Base-by-base conservation (phyloP, 2,797 vertebrate genomes). In the Gambelia wislizenii region DNA sequence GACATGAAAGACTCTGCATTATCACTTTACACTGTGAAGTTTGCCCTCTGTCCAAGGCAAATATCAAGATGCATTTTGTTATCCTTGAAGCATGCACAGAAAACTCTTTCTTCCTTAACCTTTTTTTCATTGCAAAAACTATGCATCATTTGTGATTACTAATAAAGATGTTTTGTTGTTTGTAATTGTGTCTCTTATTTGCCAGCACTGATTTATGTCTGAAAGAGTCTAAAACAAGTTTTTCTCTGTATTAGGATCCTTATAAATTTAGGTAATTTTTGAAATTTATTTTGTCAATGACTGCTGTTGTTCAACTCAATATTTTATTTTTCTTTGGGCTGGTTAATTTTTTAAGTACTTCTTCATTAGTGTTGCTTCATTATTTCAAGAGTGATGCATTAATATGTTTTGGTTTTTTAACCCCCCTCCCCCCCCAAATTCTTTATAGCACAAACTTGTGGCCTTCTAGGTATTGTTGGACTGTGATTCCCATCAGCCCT, bases 1-100 rank as follows among this genome's bases (percentile, higher is more conserved):
- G 80, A 82, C 64, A 3, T 0, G 39, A 52, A 74, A 4, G 30
- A 87, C 84, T 89, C 10, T 87, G 44, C 74, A 6, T 25, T 90
- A 83, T 2, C 91, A 92, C 82, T 87, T 93, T 89, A 95, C 96
- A 97, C 96, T 97, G 97, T 97, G 97, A 97, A 95, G 85, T 94
- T 94, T 93, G 92, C 86, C 92, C 91, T 90, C 85, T 90, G 90
- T 93, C 91, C 47, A 82, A 91, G 92, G 94, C 92, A 95, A 92
- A 92, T 89, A 16, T 13, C 61, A 94, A 91, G 92, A 90, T 83
- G 14, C 89, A 92, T 86, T 89, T 39, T 93, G 8, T 44, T 91
- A 77, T 96, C 91, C 92, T 88, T 84, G 89, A 86, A 95, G 93
- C 95, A 94, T 94, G 93, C 91, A 91, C 76, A 18, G 89, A 93